These are phyloP conservation scores for Maconellicoccus hirsutus DNA, from an alignment of 1,140 invertebrate species.

Conservation along the genomic window DNA sequence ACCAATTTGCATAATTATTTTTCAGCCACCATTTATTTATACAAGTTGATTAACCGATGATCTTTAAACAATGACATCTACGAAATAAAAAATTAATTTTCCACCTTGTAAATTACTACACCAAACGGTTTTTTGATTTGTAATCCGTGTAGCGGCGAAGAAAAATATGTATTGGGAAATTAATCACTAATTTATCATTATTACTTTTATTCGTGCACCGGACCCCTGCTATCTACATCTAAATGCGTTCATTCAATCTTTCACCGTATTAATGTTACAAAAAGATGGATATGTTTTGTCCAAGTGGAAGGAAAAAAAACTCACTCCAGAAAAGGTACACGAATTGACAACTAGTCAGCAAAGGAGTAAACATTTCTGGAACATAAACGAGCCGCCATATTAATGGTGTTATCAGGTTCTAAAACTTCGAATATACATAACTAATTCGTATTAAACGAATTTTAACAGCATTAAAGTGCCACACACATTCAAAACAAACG, in stretches of 20 bases:
- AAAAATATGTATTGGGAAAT: too few species aligned
- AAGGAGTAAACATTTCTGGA: conserved; percentile 10
- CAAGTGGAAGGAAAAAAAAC: not conserved
- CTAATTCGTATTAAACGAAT: conserved; percentile 17
- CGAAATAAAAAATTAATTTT: too few species aligned
- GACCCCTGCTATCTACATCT: not conserved
- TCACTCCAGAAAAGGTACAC: not conserved
- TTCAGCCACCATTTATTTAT: too few species aligned
- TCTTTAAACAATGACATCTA: too few species aligned
- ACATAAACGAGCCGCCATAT: conserved; percentile 9
- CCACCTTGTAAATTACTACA: too few species aligned
- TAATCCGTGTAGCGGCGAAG: too few species aligned
- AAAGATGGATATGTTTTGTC: not conserved
- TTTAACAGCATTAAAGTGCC: conserved; percentile 1
- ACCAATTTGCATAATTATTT: too few species aligned
- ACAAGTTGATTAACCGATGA: too few species aligned
- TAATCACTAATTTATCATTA: too few species aligned
- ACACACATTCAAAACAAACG: not conserved
- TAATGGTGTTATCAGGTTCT: conserved; percentile 19
- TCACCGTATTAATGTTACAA: conserved; percentile 2
- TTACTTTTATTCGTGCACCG: too few species aligned
- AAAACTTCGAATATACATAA: not conserved
- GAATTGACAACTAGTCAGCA: conserved; percentile 12
- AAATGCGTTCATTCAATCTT: conserved; percentile 1
- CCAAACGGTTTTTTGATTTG: too few species aligned